Evolutionary conservation across 2,113 vertebrate species (phyloP).

Genomic region (Trichechus manatus): DNA sequence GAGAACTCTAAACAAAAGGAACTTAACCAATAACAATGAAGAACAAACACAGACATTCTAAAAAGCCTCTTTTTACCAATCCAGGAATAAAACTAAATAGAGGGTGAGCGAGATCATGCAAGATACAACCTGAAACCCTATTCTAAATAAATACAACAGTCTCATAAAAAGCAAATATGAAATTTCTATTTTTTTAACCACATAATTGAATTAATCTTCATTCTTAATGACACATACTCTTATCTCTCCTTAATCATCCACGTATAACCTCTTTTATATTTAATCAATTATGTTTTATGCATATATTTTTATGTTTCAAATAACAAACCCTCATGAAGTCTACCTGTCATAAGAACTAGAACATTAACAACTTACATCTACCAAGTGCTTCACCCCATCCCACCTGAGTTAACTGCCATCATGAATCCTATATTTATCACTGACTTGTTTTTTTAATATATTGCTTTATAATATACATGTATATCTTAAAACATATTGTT

Average conservation of each 20-base stretch:
- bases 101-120: not conserved
- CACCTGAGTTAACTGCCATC: not conserved
- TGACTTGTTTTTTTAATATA: not conserved
- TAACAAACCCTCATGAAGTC: not conserved
- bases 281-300: not conserved
- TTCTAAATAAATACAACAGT: not conserved
- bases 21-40: not conserved
- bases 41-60: not conserved
- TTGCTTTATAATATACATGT: not conserved
- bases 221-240: not conserved
- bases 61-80: slow-evolving; percentile 9
- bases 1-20: slow-evolving; percentile 21
- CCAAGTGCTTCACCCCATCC: not conserved
- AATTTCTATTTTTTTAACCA: not conserved
- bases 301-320: not conserved
- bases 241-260: not conserved
- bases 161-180: not conserved
- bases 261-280: not conserved
- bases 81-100: not conserved
- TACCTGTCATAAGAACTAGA: not conserved
- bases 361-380: not conserved
- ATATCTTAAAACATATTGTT: not conserved
- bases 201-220: not conserved
- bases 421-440: not conserved
- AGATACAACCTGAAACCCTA: not conserved